phyloP scores from a whole-genome alignment of 2,113 vertebrate species.

The Phalacrocorax carbo region DNA sequence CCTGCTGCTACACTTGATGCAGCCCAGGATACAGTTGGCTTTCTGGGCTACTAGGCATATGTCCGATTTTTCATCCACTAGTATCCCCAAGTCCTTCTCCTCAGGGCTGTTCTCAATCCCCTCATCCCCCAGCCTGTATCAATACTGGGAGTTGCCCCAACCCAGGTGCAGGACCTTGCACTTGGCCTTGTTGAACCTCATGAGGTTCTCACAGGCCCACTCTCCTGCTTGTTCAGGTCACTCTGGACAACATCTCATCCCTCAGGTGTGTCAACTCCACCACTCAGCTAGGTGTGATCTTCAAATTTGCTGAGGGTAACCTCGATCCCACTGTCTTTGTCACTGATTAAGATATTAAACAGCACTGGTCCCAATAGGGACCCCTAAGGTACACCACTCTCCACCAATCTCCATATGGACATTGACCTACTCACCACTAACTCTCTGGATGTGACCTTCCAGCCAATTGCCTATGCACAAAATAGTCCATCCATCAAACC shows the following conservation, averaged over 20 bases:
- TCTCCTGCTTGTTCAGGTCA: background rate
- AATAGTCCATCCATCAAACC: background rate
- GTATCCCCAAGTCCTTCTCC: background rate
- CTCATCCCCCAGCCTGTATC: background rate
- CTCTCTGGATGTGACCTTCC: background rate
- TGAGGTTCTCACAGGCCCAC: background rate
- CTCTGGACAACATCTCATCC: background rate
- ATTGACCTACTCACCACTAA: background rate
- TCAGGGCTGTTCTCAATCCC: background rate
- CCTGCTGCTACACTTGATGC: rapidly evolving
- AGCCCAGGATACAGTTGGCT: rapidly evolving
- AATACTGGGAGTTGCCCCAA: background rate
- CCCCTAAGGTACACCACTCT: background rate
- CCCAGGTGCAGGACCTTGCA: background rate
- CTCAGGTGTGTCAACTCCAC: too few relatives aligned
- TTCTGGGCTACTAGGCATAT: background rate
- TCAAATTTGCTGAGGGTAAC: background rate
- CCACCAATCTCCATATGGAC: background rate
- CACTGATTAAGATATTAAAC: background rate
- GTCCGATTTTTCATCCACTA: background rate
- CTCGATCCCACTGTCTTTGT: background rate
- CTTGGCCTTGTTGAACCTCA: background rate
- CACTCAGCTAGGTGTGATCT: background rate
- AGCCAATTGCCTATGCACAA: background rate
- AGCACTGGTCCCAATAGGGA: rapidly evolving